Evolutionary conservation across 2,113 vertebrate species (phyloP).

Genomic region (Oncorhynchus clarkii): DNA sequence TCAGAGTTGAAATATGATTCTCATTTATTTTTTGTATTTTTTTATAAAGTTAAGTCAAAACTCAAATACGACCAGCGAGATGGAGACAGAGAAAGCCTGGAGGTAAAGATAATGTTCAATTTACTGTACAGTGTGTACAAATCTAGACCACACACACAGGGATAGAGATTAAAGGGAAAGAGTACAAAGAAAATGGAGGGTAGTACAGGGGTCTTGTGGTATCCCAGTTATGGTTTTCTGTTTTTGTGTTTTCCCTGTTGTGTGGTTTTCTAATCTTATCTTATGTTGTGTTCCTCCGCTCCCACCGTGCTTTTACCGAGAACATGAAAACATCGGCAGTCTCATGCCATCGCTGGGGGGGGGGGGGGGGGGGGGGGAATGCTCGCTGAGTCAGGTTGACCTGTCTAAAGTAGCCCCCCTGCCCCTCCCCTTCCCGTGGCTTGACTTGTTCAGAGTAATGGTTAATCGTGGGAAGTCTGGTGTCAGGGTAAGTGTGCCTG

Average conservation of each 20-base stretch:
- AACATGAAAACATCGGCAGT: slow-evolving; percentile 1
- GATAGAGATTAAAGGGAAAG: neutral
- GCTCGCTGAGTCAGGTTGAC: slow-evolving; percentile 63
- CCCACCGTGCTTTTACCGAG: slow-evolving; percentile 18
- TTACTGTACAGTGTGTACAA: no score
- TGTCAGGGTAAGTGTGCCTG: slow-evolving; percentile 63
- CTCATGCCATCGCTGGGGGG: slow-evolving; percentile 22
- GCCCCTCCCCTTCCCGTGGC: slow-evolving; percentile 8
- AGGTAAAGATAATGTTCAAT: neutral
- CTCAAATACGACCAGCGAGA: slow-evolving; percentile 9
- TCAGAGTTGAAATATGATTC: no score
- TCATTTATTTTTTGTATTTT: no score
- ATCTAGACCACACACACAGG: neutral
- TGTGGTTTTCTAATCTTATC: slow-evolving; percentile 6
- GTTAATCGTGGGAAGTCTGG: slow-evolving; percentile 63
- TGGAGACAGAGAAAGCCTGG: neutral
- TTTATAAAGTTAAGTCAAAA: no score
- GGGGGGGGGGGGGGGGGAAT: slow-evolving; percentile 22
- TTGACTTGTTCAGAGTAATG: slow-evolving; percentile 54
- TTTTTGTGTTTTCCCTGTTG: neutral
- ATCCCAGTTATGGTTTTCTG: neutral
- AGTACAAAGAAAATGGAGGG: neutral
- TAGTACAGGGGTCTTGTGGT: neutral
- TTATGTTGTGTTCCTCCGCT: slow-evolving; percentile 16
- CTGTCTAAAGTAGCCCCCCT: slow-evolving; percentile 54